These are phyloP conservation scores for Drosophila miranda DNA, from an alignment of 1,140 invertebrate species.

Conservation along the genomic window DNA sequence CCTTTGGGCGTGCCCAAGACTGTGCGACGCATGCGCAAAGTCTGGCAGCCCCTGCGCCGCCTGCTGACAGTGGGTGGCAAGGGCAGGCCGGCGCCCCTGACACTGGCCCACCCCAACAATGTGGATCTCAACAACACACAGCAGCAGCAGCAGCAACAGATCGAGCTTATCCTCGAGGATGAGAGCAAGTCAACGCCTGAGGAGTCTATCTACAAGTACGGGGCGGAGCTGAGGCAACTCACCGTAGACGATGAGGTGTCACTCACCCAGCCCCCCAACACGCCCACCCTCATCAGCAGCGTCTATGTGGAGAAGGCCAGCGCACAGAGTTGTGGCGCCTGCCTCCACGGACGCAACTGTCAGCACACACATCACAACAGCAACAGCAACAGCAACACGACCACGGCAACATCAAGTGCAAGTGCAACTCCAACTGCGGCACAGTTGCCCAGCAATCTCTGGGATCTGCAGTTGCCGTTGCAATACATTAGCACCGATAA, in stretches of 20 bases:
- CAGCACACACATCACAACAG: constrained; percentile 65
- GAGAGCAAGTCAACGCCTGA: constrained; percentile 52
- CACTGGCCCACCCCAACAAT: constrained; percentile 73
- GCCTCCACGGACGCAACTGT: constrained; percentile 76
- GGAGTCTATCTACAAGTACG: constrained; percentile 46
- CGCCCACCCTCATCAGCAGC: constrained; percentile 69
- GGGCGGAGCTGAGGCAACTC: constrained; percentile 26
- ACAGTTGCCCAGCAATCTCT: constrained; percentile 35
- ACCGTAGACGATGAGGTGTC: constrained; percentile 36
- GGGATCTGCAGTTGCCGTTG: constrained; percentile 56
- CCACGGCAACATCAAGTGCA: constrained; percentile 2
- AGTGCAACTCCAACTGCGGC: constrained; percentile 6
- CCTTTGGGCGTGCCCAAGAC: constrained; percentile 10
- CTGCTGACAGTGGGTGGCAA: constrained; percentile 69
- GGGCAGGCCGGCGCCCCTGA: constrained; percentile 30
- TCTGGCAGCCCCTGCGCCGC: constrained; percentile 69
- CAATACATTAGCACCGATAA: constrained; percentile 78
- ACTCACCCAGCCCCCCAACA: constrained; percentile 64
- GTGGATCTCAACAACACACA: constrained; percentile 78
- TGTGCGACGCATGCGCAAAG: constrained; percentile 63
- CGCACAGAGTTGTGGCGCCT: constrained; percentile 57
- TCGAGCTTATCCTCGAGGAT: constrained; percentile 10
- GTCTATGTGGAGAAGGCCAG: constrained; percentile 68
- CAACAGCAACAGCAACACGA: constrained; percentile 20
- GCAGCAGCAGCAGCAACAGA: constrained; percentile 14